Conservation (phyloP, 2,888 invertebrate species). For the Melitaea athalia region DNA sequence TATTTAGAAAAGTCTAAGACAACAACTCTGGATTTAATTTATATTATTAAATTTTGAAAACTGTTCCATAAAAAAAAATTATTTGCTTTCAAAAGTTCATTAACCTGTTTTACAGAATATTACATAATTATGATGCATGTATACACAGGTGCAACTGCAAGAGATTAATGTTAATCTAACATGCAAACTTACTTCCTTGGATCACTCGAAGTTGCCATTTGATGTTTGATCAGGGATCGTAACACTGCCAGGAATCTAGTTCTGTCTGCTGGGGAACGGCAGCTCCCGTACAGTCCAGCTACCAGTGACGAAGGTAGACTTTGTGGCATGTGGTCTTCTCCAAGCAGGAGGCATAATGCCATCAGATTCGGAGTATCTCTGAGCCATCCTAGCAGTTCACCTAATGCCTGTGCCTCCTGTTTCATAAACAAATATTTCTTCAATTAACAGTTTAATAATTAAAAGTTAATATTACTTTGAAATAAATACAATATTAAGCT, state of each 20-base stretch:
- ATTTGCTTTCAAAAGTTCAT: no score
- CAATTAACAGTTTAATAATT: no score
- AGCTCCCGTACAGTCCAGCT: constrained; percentile 73
- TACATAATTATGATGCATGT: no score
- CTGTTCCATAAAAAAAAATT: no score
- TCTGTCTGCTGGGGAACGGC: constrained; percentile 61
- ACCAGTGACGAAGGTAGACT: constrained; percentile 64
- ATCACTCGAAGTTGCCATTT: constrained; percentile 67
- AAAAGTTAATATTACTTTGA: no score
- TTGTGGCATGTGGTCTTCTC: constrained; percentile 71
- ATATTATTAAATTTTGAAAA: no score
- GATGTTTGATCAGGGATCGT: constrained; percentile 70
- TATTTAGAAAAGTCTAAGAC: no score
- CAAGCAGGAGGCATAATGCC: constrained; percentile 71
- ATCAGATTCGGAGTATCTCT: constrained; percentile 74
- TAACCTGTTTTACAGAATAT: no score
- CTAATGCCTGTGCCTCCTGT: constrained; percentile 72
- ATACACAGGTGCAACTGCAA: no score
- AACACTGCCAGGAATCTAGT: constrained; percentile 66
- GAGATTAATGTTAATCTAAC: no score
- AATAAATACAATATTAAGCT: no score
- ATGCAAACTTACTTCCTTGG: constrained; percentile 67
- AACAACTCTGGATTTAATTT: no score
- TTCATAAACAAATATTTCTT: constrained; percentile 1
- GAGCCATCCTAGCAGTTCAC: constrained; percentile 75